Percentiles rank a stretch among this genome's conserved stretches.
phyloP scores from a whole-genome alignment of 2,797 vertebrate species.

The Siniperca scherzeri region DNA sequence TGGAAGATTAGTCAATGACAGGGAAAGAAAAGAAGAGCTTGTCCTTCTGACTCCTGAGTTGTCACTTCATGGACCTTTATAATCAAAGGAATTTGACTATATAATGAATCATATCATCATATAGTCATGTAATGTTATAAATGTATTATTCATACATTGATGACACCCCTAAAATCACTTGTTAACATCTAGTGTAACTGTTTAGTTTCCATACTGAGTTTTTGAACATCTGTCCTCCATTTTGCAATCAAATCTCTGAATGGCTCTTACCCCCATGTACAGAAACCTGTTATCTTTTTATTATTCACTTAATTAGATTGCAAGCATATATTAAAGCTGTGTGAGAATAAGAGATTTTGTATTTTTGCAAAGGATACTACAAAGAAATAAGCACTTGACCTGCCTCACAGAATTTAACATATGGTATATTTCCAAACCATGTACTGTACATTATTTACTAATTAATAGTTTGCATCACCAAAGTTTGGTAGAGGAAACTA shows the following conservation, averaged over 20 bases:
- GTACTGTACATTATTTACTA: not conserved
- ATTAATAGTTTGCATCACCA: not conserved
- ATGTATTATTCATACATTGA: too few relatives aligned
- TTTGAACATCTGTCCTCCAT: too few relatives aligned
- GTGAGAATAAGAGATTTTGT: not conserved
- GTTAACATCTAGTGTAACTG: too few relatives aligned
- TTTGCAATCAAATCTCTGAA: too few relatives aligned
- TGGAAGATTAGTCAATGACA: not conserved
- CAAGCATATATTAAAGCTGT: not conserved
- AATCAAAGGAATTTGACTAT: not conserved
- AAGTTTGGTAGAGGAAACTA: not conserved
- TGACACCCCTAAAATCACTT: too few relatives aligned
- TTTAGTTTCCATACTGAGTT: too few relatives aligned
- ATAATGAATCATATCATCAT: too few relatives aligned
- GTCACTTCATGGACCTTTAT: not conserved
- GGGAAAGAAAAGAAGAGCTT: not conserved
- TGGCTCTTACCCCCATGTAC: not conserved
- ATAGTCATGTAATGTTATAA: too few relatives aligned
- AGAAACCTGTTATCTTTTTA: not conserved
- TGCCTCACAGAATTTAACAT: not conserved
- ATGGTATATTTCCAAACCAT: not conserved
- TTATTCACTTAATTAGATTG: not conserved
- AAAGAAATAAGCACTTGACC: not conserved
- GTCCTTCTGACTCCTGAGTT: not conserved
- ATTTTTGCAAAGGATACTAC: not conserved